Base-by-base conservation (phyloP, 2,888 invertebrate species). In the Ochropleura plecta region DNA sequence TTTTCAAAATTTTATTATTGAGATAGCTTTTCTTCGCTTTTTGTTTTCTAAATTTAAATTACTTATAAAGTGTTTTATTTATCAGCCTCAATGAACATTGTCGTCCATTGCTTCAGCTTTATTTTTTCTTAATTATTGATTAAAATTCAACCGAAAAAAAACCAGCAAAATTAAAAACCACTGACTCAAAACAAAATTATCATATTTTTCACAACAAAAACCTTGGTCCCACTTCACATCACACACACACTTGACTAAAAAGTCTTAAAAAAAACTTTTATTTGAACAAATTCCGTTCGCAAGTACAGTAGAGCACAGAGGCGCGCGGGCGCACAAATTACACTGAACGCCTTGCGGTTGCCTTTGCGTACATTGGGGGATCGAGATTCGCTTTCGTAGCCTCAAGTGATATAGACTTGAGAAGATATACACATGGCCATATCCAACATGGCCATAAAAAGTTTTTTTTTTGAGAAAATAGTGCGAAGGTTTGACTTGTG, bases 301-400 rank as follows among this genome's bases (percentile, higher is more conserved):
- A 79, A 63, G 73, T 79, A 75, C 83, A 81, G 86, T 86, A 83
- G 81, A 80, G 85, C 85, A 86, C 86, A 88, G 87, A 90, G 88
- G 90, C 88, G 90, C 92, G 83, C 94, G 91, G 92, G 92, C 93
- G 95, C 95, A 93, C 93, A 90, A 92, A 93, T 92, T 94, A 91
- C 87, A 95, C 95, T 95, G 96, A 94, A 91, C 90, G 91, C 87
- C 64, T 84, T 88, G 88, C 67, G 82, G 83, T 84, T 72, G 71
- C 73, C 75, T 89, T 89, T 90, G 88, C 92, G 91, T 91, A 93
- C 93, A 92, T 93, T 93, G 91, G 93, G 93, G 90, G 90, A 92
- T 91, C 90, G 93, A 95, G 94, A 96, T 95, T 96, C 94, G 94
- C 95, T 95, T 94, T 94, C 93, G 92, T 92, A 92, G 91, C 91